Evolutionary conservation across 2,888 invertebrate species (phyloP).

Genomic region (Coenonympha glycerion): DNA sequence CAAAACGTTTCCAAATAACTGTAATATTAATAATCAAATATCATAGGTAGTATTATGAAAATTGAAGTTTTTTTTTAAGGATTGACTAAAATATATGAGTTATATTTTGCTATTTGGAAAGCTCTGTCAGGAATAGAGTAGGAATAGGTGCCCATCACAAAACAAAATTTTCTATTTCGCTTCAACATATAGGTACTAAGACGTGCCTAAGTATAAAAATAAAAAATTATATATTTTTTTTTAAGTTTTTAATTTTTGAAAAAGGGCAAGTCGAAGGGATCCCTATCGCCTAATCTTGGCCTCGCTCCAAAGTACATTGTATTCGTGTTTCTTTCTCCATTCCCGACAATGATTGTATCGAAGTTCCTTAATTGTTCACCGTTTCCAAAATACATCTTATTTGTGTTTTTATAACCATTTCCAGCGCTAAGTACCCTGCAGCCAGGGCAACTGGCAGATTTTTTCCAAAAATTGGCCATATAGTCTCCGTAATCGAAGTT

Average conservation of each 20-base stretch:
- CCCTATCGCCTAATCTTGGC: neutral
- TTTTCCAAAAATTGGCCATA: constrained; percentile 1
- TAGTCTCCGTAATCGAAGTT: constrained; percentile 3
- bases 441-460: neutral
- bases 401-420: constrained; percentile 1
- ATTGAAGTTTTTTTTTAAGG: too few relatives aligned
- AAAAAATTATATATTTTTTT: neutral
- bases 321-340: neutral
- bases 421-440: neutral
- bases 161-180: too few relatives aligned
- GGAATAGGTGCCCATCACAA: too few relatives aligned
- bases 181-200: too few relatives aligned
- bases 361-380: too few relatives aligned
- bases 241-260: neutral
- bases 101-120: too few relatives aligned
- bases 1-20: constrained; percentile 35
- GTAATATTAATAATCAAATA: too few relatives aligned
- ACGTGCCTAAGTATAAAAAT: too few relatives aligned
- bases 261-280: neutral
- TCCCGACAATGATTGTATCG: neutral
- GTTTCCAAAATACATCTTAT: neutral
- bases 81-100: too few relatives aligned
- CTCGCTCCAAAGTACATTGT: neutral
- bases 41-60: too few relatives aligned
- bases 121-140: too few relatives aligned